phyloP scores from a whole-genome alignment of 2,113 vertebrate genomes.

The Lota lota region DNA sequence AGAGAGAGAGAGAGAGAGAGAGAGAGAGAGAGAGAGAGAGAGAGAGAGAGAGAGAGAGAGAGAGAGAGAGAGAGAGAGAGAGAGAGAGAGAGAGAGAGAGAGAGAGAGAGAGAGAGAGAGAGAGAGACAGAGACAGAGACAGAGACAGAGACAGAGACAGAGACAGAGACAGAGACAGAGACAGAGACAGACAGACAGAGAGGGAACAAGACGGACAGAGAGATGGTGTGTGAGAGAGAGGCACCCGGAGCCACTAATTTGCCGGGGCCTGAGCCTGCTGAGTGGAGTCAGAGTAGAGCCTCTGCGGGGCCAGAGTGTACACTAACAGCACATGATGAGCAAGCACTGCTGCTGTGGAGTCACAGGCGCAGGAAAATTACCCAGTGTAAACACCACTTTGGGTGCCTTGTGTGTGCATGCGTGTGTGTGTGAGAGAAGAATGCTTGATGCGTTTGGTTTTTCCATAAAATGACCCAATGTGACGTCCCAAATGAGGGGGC shows the following conservation, averaged over 20 bases:
- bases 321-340: conserved; percentile 53
- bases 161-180: too few species aligned
- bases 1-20: too few species aligned
- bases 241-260: conserved; percentile 53
- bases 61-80: too few species aligned
- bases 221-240: conserved; percentile 31
- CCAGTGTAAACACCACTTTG: conserved; percentile 32
- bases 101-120: too few species aligned
- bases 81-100: too few species aligned
- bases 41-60: too few species aligned
- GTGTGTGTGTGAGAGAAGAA: conserved; percentile 2
- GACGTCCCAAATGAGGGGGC: conserved; percentile 12
- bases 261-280: conserved; percentile 46
- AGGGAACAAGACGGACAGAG: too few species aligned
- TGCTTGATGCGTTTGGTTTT: conserved; percentile 9
- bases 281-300: conserved; percentile 37
- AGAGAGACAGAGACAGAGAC: too few species aligned
- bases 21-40: too few species aligned
- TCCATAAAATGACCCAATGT: conserved; percentile 5
- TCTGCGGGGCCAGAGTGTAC: conserved; percentile 47
- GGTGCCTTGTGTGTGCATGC: conserved; percentile 5
- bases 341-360: conserved; percentile 30
- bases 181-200: too few species aligned
- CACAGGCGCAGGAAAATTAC: conserved; percentile 36
- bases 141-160: too few species aligned